A percentile compares a stretch with the other conserved stretches of the same genome.
These are phyloP conservation scores for Lemur catta DNA, from an alignment of 2,797 vertebrate genomes.

Conservation along the genomic window DNA sequence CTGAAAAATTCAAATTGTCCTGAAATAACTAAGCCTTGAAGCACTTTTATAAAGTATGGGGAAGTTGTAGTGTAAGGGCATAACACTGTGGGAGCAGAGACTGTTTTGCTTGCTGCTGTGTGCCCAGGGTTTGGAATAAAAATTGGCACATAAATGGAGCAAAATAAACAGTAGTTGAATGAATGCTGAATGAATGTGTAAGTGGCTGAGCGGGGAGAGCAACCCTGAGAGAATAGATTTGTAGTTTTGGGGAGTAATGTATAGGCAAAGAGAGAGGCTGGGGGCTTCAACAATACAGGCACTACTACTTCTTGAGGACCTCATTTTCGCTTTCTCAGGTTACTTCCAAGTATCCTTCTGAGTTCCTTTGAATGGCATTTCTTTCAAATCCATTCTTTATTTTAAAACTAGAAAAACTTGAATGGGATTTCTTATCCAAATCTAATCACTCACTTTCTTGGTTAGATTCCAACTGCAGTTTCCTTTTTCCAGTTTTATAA, in stretches of 20 bases:
- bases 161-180: background rate
- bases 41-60: background rate
- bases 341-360: background rate
- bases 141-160: background rate
- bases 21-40: background rate
- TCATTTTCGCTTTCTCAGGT: background rate
- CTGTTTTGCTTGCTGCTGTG: background rate
- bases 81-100: background rate
- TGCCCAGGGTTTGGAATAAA: background rate
- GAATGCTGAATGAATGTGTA: background rate
- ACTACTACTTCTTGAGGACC: background rate
- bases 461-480: background rate
- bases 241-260: background rate
- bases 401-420: background rate
- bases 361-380: background rate
- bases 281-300: background rate
- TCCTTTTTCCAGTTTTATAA: constrained; percentile 11
- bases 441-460: background rate
- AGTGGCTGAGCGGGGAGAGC: background rate
- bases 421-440: background rate
- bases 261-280: background rate
- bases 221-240: background rate
- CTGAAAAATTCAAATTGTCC: background rate
- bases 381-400: background rate
- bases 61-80: background rate